Evolutionary conservation across 2,888 invertebrate genomes (phyloP).

Genomic region (Gymnoscelis rufifasciata): DNA sequence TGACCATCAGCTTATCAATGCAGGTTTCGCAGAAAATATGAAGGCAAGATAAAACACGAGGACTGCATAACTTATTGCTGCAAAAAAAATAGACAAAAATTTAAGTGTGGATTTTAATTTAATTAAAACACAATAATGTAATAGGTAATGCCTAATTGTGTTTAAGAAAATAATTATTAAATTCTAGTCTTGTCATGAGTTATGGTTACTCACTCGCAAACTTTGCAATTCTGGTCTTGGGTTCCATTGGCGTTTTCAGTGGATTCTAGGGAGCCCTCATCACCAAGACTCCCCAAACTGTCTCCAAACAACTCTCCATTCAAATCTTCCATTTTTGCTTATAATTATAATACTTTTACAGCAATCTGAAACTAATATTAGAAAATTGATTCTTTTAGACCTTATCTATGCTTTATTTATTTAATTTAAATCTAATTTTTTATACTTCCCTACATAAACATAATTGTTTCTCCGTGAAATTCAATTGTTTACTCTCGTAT

Average conservation of each 20-base stretch:
- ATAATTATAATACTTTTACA: constrained; percentile 66
- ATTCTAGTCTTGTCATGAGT: too few species aligned
- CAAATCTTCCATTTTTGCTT: constrained; percentile 81
- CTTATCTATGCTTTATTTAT: background rate
- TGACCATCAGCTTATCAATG: constrained; percentile 87
- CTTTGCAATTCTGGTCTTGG: constrained; percentile 81
- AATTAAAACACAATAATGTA: too few species aligned
- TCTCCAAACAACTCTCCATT: constrained; percentile 76
- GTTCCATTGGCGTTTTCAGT: constrained; percentile 70
- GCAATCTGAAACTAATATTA: constrained; percentile 61
- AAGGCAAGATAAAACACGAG: constrained; percentile 93
- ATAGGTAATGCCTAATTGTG: too few species aligned
- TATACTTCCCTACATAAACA: too few species aligned
- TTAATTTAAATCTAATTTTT: too few species aligned
- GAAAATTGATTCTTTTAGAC: background rate
- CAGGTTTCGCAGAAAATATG: constrained; percentile 97
- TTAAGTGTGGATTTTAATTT: too few species aligned
- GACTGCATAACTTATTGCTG: constrained; percentile 87
- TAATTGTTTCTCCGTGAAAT: too few species aligned
- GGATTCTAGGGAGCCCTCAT: constrained; percentile 74
- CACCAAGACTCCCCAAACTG: constrained; percentile 68
- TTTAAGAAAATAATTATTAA: too few species aligned
- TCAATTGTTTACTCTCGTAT: too few species aligned
- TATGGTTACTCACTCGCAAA: constrained; percentile 83
- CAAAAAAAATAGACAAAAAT: too few species aligned